Evolutionary conservation across 2,113 vertebrate genomes (phyloP).

Genomic region (Proterorhinus semilunaris): DNA sequence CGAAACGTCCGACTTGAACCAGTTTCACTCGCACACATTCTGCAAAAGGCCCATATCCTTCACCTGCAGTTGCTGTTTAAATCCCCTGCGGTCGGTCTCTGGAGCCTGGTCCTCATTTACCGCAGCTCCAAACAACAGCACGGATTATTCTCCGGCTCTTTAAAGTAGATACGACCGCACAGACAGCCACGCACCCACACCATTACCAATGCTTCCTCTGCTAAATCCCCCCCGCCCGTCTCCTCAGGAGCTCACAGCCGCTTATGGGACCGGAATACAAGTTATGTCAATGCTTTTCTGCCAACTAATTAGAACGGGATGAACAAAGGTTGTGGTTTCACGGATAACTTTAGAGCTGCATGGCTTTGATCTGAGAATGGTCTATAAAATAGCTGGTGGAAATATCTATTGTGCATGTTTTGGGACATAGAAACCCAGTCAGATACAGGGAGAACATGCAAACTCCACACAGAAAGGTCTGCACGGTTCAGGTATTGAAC

Average conservation of each 20-base stretch:
- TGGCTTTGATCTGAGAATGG: no score
- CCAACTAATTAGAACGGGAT: neutral
- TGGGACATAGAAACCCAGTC: no score
- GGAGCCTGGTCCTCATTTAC: constrained; percentile 15
- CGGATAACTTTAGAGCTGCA: no score
- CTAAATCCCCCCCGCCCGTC: neutral
- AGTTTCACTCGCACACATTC: constrained; percentile 5
- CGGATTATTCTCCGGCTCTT: constrained; percentile 13
- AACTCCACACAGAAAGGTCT: no score
- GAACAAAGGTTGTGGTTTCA: neutral
- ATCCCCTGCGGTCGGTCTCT: constrained; percentile 11
- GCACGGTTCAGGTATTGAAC: no score
- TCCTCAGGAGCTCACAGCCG: neutral
- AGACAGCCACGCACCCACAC: neutral
- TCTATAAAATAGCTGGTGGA: no score
- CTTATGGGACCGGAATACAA: neutral
- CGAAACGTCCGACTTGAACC: no score
- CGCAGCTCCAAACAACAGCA: constrained; percentile 13
- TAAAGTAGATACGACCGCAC: constrained; percentile 6
- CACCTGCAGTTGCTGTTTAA: constrained; percentile 15
- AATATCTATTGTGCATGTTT: no score
- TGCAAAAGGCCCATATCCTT: neutral
- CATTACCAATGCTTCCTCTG: neutral
- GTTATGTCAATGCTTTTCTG: neutral
- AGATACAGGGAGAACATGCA: no score